Base-by-base conservation (phyloP, 2,797 vertebrate genomes). In the Diplodus sargus region DNA sequence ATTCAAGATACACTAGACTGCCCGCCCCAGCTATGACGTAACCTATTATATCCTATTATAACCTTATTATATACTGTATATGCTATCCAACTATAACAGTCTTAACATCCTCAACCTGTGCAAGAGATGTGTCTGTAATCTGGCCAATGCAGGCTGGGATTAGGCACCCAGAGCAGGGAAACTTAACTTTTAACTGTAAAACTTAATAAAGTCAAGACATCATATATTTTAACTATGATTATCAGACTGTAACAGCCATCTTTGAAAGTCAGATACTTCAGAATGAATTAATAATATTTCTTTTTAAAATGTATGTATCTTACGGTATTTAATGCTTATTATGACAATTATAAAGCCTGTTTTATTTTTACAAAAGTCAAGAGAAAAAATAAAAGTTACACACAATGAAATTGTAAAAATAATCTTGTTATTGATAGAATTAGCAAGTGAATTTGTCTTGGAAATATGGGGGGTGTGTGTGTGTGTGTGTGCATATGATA, bases 351-450 rank as follows among this genome's bases (percentile, higher is more conserved):
- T 23, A 22, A 15, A 4, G 14, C 0, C 5, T 23, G 14, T 66
- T 54, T 42, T 16, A n/a, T 56, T 62, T 9, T 43, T 64, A 20
- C 64, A 67, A 62, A 80, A 57, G 23, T 28, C 8, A 54, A 12
- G 22, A 66, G 1, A 34, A 45, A 13, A 51, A 66, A 58, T 58
- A 11, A 45, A 30, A 28, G 12, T 34, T 51, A 54, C 4, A 71
- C 61, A 59, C 56, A 72, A 23, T 73, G 5, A 45, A 56, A 61
- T 48, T 53, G 28, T 51, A 18, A 73, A 60, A 58, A 61, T 74
- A 0, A 78, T 79, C 7, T 74, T 45, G 70, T 80, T 84, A 81
- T 71, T 83, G 56, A 77, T 76, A 15, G 79, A 87, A 91, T 87
- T 81, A 76, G 56, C 73, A 76, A 75, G 22, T 56, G 57, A 70